A percentile compares a stretch with the other conserved stretches of the same genome.
Conservation (phyloP, 2,888 invertebrate species). For the Eupithecia centaureata region DNA sequence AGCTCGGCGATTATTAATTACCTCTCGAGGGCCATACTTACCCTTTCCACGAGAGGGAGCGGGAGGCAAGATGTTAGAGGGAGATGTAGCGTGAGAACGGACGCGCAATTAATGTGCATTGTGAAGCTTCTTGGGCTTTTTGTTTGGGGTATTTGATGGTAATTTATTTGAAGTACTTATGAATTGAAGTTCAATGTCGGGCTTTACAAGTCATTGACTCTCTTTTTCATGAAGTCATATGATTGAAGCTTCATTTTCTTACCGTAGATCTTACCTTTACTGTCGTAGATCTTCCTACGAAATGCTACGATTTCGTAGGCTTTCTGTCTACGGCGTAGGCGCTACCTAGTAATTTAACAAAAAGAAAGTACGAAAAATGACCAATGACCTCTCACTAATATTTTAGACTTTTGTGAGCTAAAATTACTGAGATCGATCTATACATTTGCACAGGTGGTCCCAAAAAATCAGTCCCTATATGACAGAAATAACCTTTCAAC, state of each 20-base stretch:
- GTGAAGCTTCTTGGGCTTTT: slow-evolving; percentile 47
- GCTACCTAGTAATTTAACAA: not conserved
- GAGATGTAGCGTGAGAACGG: slow-evolving; percentile 62
- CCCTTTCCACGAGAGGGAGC: slow-evolving; percentile 55
- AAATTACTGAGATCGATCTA: no score
- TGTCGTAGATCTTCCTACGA: not conserved
- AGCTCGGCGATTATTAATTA: slow-evolving; percentile 71
- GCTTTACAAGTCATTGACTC: not conserved
- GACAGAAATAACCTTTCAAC: no score
- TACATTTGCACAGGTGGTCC: no score
- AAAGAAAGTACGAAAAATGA: not conserved
- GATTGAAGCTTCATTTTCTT: no score
- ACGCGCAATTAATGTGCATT: slow-evolving; percentile 61
- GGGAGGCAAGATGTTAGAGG: slow-evolving; percentile 53
- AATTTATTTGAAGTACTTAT: not conserved
- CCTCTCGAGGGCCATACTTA: slow-evolving; percentile 52
- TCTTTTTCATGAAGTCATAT: not conserved
- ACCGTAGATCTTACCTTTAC: no score
- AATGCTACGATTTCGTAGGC: not conserved
- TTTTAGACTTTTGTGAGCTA: no score
- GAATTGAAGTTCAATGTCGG: not conserved
- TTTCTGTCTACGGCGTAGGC: not conserved
- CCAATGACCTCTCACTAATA: not conserved
- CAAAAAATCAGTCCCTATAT: no score
- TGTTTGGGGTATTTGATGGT: slow-evolving; percentile 5